A percentile compares a stretch with the other conserved stretches of the same genome.
Conservation (phyloP, 2,888 invertebrate genomes). For the Cecidostiba fungosa region DNA sequence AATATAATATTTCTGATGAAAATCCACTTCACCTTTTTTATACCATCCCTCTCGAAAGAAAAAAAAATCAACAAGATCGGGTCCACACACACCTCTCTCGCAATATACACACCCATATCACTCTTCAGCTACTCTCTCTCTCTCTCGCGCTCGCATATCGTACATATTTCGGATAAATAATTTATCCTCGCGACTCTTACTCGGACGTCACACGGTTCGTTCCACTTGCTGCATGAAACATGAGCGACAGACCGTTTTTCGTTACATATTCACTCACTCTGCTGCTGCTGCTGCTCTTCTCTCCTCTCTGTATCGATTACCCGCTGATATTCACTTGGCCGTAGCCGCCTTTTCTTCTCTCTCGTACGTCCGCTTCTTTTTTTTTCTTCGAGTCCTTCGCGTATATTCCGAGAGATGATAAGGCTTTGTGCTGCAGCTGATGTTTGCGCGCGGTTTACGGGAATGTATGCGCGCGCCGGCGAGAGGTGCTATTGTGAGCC, state of each 20-base stretch:
- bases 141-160: background rate
- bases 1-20: too few relatives aligned
- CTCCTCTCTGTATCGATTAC: conserved; percentile 54
- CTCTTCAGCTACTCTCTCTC: background rate
- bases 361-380: background rate
- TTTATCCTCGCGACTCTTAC: conserved; percentile 48
- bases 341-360: background rate
- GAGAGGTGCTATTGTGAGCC: background rate
- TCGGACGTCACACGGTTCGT: conserved; percentile 41
- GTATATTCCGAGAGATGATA: conserved; percentile 28
- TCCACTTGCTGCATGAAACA: conserved; percentile 62
- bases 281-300: background rate
- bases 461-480: background rate
- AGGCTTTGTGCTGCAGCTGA: conserved; percentile 29
- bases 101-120: background rate
- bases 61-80: too few relatives aligned
- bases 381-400: background rate
- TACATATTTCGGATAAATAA: conserved; percentile 62
- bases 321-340: conserved; percentile 42
- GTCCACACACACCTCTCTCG: background rate
- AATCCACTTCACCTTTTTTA: too few relatives aligned
- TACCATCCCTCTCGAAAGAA: too few relatives aligned
- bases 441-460: background rate
- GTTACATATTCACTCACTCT: conserved; percentile 54
- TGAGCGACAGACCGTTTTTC: conserved; percentile 49